These are phyloP conservation scores for Chloropsis cyanopogon DNA, from an alignment of 2,113 vertebrate genomes.

Conservation along the genomic window DNA sequence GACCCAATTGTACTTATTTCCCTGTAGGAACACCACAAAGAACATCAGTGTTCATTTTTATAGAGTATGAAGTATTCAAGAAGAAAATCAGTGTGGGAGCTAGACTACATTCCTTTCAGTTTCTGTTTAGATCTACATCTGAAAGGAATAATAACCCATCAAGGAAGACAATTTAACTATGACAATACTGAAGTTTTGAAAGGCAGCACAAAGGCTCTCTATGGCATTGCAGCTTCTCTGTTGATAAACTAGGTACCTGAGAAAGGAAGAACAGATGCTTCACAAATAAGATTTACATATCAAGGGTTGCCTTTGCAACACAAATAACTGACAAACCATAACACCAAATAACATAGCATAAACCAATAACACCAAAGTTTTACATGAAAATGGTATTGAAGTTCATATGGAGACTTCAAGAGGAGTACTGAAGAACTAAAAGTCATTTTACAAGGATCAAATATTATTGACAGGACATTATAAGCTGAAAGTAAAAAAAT, in stretches of 20 bases:
- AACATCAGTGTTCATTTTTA: conserved; percentile 24
- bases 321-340: background rate
- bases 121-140: background rate
- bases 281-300: background rate
- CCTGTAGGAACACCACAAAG: conserved; percentile 36
- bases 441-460: background rate
- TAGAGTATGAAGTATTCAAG: conserved; percentile 1
- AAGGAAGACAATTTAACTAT: background rate
- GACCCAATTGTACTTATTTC: conserved; percentile 48
- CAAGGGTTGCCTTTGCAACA: background rate
- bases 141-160: conserved; percentile 6
- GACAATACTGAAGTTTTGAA: conserved; percentile 13
- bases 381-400: background rate
- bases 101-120: background rate
- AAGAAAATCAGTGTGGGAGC: conserved; percentile 5
- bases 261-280: background rate
- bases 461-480: background rate
- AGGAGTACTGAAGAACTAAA: background rate
- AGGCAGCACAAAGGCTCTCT: background rate
- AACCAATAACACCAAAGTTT: background rate
- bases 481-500: background rate
- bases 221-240: background rate
- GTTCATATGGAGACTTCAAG: background rate
- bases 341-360: too few species aligned
- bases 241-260: background rate